A percentile compares a stretch with the other conserved stretches of the same genome.
Evolutionary conservation across 2,797 vertebrate species (phyloP).

Genomic region (Tiaroga cobitis): DNA sequence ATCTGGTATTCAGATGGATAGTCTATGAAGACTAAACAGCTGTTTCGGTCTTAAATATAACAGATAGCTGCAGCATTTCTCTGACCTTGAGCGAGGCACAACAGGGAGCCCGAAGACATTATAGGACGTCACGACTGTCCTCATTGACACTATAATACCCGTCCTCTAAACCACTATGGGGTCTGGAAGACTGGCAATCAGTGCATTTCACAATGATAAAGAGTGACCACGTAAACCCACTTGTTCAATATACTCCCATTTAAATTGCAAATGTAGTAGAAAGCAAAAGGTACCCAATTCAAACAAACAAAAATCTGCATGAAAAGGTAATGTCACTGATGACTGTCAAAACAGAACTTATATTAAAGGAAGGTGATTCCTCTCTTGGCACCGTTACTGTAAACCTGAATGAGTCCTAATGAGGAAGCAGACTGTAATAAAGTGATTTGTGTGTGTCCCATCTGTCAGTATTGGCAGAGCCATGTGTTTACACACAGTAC

Average conservation of each 20-base stretch:
- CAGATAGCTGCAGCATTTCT: slow-evolving; percentile 28
- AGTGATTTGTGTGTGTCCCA: slow-evolving; percentile 57
- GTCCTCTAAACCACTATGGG: not conserved
- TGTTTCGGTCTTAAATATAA: slow-evolving; percentile 31
- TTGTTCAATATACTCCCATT: not conserved
- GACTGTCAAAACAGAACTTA: not conserved
- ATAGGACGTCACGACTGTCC: slow-evolving; percentile 8
- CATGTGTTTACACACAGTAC: slow-evolving; percentile 54
- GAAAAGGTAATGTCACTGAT: not conserved
- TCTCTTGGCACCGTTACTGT: slow-evolving; percentile 22
- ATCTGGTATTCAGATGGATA: slow-evolving; percentile 21
- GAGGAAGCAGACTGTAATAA: slow-evolving; percentile 64
- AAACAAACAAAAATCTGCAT: not conserved
- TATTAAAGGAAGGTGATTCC: slow-evolving; percentile 25
- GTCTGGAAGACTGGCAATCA: slow-evolving; percentile 6
- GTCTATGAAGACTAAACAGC: slow-evolving; percentile 53
- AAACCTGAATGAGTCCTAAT: slow-evolving; percentile 47
- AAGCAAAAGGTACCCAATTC: not conserved
- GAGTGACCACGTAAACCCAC: not conserved
- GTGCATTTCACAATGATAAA: not conserved
- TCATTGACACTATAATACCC: slow-evolving; percentile 19
- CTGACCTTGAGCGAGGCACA: slow-evolving; percentile 49
- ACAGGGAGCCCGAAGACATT: not conserved
- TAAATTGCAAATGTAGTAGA: not conserved
- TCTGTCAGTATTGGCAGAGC: slow-evolving; percentile 60